Percentiles rank a stretch among this genome's conserved stretches.
Evolutionary conservation across 2,113 vertebrate genomes (phyloP).

Genomic region (Gulo gulo): DNA sequence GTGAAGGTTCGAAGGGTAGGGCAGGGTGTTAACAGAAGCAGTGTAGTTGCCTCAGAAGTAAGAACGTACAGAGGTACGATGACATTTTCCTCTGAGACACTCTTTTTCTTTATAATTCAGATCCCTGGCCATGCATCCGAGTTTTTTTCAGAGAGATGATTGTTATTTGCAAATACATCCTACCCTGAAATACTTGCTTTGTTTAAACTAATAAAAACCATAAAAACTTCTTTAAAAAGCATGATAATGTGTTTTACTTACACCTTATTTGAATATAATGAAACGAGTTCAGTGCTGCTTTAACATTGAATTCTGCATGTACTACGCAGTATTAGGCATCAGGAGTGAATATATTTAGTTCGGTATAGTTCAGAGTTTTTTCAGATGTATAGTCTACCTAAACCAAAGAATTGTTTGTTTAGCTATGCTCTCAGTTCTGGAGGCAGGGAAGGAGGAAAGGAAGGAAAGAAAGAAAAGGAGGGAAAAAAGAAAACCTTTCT

Average conservation of each 20-base stretch:
- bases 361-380: neutral
- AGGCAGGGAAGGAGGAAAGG: neutral
- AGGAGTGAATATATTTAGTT: constrained; percentile 3
- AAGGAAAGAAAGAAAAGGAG: too few relatives aligned
- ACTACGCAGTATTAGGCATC: neutral
- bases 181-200: neutral
- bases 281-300: neutral
- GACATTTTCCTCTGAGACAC: neutral
- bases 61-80: neutral
- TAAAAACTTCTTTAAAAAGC: neutral
- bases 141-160: constrained; percentile 19
- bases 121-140: neutral
- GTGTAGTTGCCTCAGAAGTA: neutral
- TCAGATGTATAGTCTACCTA: neutral
- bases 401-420: neutral
- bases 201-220: constrained; percentile 24
- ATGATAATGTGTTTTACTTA: neutral
- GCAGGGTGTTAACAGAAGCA: neutral
- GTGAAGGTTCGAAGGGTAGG: neutral
- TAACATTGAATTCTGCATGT: neutral
- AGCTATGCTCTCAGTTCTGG: neutral
- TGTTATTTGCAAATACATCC: neutral
- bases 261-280: neutral
- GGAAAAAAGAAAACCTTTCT: neutral
- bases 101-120: neutral